Percentiles rank a stretch among this genome's conserved stretches.
Conservation (phyloP, 1,140 invertebrate genomes). For the Gerris buenoi region DNA sequence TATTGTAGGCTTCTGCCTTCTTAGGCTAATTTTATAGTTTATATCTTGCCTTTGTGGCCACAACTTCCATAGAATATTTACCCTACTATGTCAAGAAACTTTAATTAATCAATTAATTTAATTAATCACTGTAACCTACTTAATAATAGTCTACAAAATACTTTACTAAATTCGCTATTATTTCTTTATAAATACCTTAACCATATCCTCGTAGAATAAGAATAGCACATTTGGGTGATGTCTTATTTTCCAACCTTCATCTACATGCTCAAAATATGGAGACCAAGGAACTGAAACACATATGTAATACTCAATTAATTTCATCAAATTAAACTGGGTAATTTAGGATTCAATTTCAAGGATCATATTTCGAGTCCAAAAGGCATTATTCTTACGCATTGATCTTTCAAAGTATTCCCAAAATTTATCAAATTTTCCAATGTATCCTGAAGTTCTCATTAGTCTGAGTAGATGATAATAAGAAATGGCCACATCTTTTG, state of each 20-base stretch:
- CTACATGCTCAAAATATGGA: slow-evolving; percentile 56
- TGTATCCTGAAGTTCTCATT: slow-evolving; percentile 44
- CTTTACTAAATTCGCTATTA: not conserved
- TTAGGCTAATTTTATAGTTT: too few species aligned
- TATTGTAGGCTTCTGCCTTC: too few species aligned
- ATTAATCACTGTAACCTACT: not conserved
- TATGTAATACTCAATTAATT: too few species aligned
- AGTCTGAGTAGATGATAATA: slow-evolving; percentile 54
- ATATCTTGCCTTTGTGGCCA: not conserved
- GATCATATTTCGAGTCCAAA: too few species aligned
- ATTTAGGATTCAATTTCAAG: slow-evolving; percentile 2
- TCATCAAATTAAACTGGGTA: not conserved
- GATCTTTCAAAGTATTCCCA: slow-evolving; percentile 52
- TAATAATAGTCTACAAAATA: not conserved
- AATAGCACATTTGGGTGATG: slow-evolving; percentile 55
- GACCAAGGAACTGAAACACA: slow-evolving; percentile 40
- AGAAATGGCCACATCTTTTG: slow-evolving; percentile 64
- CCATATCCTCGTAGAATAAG: slow-evolving; percentile 66
- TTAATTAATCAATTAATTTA: not conserved
- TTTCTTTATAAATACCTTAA: slow-evolving; percentile 33
- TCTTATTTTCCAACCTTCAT: slow-evolving; percentile 49
- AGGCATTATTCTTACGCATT: not conserved
- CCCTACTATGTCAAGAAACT: not conserved
- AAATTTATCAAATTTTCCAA: slow-evolving; percentile 45
- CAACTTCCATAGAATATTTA: not conserved